Conservation (phyloP, 1,140 invertebrate genomes). For the Eumaeus atala region DNA sequence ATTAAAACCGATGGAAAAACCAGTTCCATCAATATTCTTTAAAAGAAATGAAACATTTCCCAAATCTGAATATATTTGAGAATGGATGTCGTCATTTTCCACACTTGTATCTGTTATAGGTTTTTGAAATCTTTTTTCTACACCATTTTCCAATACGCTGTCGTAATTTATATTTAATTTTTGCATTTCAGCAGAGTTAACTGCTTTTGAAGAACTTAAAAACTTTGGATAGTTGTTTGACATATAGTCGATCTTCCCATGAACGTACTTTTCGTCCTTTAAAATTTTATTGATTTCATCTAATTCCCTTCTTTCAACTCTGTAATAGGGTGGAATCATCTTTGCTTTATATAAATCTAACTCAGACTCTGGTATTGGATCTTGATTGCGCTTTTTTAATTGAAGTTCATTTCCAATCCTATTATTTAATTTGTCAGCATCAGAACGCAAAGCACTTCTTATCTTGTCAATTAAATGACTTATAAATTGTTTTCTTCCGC, state of each 20-base stretch:
- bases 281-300: conserved; percentile 45
- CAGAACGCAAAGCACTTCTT: conserved; percentile 49
- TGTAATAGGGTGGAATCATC: too few relatives aligned
- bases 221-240: conserved; percentile 27
- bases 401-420: conserved; percentile 28
- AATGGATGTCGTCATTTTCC: conserved; percentile 20
- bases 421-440: conserved; percentile 20
- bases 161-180: conserved; percentile 42
- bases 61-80: conserved; percentile 24
- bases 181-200: conserved; percentile 48
- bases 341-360: too few relatives aligned
- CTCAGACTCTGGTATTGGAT: conserved; percentile 30
- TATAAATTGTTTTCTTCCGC: conserved; percentile 54
- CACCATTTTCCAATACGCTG: conserved; percentile 36
- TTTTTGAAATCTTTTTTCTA: conserved; percentile 49
- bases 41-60: conserved; percentile 47
- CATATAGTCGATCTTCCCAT: neutral
- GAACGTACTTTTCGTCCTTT: conserved; percentile 28
- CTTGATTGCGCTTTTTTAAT: conserved; percentile 48
- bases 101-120: conserved; percentile 35
- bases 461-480: conserved; percentile 53
- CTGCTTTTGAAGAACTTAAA: conserved; percentile 36
- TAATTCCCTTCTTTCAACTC: conserved; percentile 35
- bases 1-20: conserved; percentile 56
- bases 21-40: conserved; percentile 54